phyloP scores from a whole-genome alignment of 2,797 vertebrate species.

The Rhynchotus rufescens region DNA sequence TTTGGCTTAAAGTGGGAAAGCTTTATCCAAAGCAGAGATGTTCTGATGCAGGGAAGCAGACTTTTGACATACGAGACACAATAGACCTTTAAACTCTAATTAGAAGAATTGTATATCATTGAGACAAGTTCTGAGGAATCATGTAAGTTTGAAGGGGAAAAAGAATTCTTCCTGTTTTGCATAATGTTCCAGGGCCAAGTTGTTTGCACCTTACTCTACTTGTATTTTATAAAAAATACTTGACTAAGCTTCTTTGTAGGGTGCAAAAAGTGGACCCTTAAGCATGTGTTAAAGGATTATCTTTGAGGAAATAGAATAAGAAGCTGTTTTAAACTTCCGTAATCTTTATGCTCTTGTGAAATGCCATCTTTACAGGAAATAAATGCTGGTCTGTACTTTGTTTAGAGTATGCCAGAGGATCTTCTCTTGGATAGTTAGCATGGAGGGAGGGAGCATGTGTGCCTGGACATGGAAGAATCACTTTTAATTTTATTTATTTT shows the following conservation, averaged over 20 bases:
- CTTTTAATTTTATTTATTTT: neutral
- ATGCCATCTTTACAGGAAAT: neutral
- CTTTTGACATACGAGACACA: neutral
- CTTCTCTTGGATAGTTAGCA: neutral
- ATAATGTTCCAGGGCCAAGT: neutral
- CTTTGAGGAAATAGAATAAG: neutral
- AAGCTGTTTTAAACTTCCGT: neutral
- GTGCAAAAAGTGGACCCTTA: neutral
- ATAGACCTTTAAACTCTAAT: neutral
- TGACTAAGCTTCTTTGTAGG: neutral
- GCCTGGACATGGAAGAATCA: neutral
- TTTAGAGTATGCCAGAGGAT: neutral
- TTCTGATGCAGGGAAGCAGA: neutral
- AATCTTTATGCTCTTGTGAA: neutral
- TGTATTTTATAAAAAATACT: neutral
- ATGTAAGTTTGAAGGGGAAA: fast-evolving
- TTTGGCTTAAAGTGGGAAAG: neutral
- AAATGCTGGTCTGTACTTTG: neutral
- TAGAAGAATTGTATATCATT: neutral
- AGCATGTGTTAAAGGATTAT: neutral
- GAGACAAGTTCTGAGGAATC: neutral
- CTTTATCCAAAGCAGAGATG: neutral
- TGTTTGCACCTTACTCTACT: neutral
- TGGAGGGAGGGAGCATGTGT: fast-evolving
- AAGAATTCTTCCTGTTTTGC: neutral